Evolutionary conservation across 2,888 invertebrate genomes (phyloP), one percentile per base, ranked within the genome.

Genomic region (Cryptocephalus primarius): DNA sequence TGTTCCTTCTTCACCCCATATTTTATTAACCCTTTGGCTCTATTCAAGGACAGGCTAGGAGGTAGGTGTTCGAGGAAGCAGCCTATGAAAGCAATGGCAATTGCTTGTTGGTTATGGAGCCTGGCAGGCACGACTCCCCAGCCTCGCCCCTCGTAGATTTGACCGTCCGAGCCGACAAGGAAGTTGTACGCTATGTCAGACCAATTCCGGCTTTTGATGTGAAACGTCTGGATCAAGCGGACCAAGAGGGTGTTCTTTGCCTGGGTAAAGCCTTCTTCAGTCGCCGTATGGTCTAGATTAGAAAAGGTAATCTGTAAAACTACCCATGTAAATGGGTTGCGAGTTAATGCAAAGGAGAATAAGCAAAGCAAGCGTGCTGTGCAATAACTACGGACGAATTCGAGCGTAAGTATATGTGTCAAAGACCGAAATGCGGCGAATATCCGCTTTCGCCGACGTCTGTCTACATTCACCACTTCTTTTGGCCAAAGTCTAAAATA

Each of bases 81-180:
- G 1, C 77, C 78, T 39, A 78, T 67, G 50, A 77, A 74, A 32
- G 72, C 65, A 39, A 78, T 72, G n/a, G 76, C 77, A 14, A 68
- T 33, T 9, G 75, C 69, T 44, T 61, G 66, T 34, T 55, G 63
- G 55, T 80, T 79, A 52, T 75, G 78, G 32, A 71, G 68, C 45
- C 65, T 61, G 1, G 77, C 73, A 1, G 78, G 78, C 46, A 72
- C 68, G 1, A 66, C 62, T 2, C 67, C 67, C 78, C 78, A 79
- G 1, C 78, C 77, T 45, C 74, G 63, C 8, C 78, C 79, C 62
- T 78, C 75, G 54, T 77, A 79, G 1, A 74, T 64, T 39, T 72
- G 73, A 14, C 77, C 77, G 60, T 78, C 78, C 10, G 73, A 72
- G 32, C 78, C 77, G 44, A 79, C 66, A 9, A 79, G 52, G 52